Base-by-base conservation (phyloP, 1,140 invertebrate genomes). In the Caenorhabditis tropicalis region DNA sequence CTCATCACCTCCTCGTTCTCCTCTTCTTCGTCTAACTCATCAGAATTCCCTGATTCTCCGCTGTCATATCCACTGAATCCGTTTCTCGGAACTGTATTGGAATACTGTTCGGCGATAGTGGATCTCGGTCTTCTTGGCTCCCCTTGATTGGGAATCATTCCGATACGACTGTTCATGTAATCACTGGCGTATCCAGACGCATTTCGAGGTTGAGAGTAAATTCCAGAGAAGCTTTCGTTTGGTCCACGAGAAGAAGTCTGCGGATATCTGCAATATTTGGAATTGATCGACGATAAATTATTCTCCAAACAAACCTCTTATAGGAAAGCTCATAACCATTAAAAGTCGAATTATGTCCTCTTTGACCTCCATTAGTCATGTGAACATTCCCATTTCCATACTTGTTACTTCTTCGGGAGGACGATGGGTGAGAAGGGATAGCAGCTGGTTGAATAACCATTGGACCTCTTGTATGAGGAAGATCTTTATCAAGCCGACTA, bases 171-270 rank as follows among this genome's bases (percentile, higher is more conserved):
- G 36, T 46, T 74, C 65, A 43, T 24, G 24, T 46, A 74, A 24
- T 74, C 65, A 74, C 65, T 74, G n/a, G 65, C 65, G 33, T 74
- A 74, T 7, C 65, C 65, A 39, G 65, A 74, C 9, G 24, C 36
- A 24, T 74, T 74, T 12, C 65, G 19, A 24, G 65, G 21, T 74
- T 15, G 29, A 12, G 65, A n/a, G 31, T 65, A 65, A 74, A 43
- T 46, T 43, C 36, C 65, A 43, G 65, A 74, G n/a, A 74, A 74
- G 27, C 65, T 46, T 74, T 74, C 65, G 36, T 46, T 74, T 1
- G 65, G 36, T 2, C 65, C 65, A 43, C 65, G 65, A 15, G 65
- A 74, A 24, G 65, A 74, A n/a, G 43, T 74, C 16, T 74, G 65
- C 9, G 43, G 36, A 74, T 74, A 74, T 74, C 65, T 74, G 65